A percentile compares a stretch with the other conserved stretches of the same genome.
phyloP scores from a whole-genome alignment of 1,140 invertebrate genomes.

The Meloidogyne chitwoodi region DNA sequence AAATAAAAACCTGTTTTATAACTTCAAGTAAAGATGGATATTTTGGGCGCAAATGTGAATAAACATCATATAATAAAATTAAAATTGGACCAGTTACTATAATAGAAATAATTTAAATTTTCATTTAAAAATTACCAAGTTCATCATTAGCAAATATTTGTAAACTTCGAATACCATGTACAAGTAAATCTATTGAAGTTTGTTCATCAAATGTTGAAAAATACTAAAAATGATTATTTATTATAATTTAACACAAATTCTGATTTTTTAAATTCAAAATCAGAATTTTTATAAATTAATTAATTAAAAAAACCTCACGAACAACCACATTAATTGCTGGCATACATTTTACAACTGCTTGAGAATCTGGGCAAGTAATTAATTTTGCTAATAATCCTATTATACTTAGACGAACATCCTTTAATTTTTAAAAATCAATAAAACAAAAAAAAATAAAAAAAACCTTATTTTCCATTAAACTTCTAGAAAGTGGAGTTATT shows the following conservation, averaged over 20 bases:
- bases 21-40: conserved; percentile 25
- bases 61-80: conserved; percentile 38
- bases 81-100: conserved; percentile 38
- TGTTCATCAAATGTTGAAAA: conserved; percentile 39
- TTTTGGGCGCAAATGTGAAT: conserved; percentile 33
- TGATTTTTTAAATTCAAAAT: not conserved
- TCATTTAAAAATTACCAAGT: not conserved
- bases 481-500: conserved; percentile 28
- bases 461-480: conserved; percentile 30
- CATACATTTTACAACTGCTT: conserved; percentile 35
- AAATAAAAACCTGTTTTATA: conserved; percentile 22
- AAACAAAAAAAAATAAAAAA: conserved; percentile 17
- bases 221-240: conserved; percentile 26
- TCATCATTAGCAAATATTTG: conserved; percentile 50
- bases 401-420: conserved; percentile 34
- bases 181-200: conserved; percentile 23
- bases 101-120: not conserved
- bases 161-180: conserved; percentile 35
- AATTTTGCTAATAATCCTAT: conserved; percentile 31
- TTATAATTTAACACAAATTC: not conserved
- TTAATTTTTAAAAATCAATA: not conserved
- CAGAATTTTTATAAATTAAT: conserved; percentile 26
- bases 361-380: conserved; percentile 45
- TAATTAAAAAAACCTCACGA: conserved; percentile 1
- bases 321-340: conserved; percentile 38